These are phyloP conservation scores for Onchidella celtica DNA, from an alignment of 2,888 invertebrate species.

Conservation along the genomic window DNA sequence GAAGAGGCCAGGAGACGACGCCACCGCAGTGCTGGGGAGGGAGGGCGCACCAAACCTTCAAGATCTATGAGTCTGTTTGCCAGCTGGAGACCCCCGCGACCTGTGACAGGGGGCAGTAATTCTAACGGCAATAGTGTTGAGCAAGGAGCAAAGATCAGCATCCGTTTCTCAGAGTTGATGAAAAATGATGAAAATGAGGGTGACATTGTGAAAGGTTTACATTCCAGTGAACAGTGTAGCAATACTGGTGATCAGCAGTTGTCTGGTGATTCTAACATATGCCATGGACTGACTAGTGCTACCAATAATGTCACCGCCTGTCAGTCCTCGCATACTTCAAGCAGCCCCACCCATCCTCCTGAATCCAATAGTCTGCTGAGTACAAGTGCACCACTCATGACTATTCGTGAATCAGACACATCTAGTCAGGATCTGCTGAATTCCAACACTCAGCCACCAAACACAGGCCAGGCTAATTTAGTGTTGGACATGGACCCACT, in stretches of 20 bases:
- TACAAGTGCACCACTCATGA: neutral
- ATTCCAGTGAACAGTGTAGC: conserved; percentile 2
- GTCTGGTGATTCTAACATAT: neutral
- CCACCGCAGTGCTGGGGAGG: conserved; percentile 78
- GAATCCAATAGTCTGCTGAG: neutral
- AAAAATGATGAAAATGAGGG: conserved; percentile 40
- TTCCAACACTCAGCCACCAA: neutral
- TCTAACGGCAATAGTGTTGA: neutral
- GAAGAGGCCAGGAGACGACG: conserved; percentile 64
- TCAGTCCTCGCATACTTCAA: neutral
- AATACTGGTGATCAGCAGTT: neutral
- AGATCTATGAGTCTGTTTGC: conserved; percentile 70
- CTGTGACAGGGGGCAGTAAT: neutral
- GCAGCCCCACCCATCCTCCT: neutral
- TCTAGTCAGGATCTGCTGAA: conserved; percentile 33
- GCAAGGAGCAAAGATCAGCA: conserved; percentile 33
- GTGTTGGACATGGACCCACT: neutral
- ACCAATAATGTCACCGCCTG: neutral
- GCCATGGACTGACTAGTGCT: neutral
- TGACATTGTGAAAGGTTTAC: neutral
- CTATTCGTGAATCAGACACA: conserved; percentile 8
- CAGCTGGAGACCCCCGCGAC: conserved; percentile 60
- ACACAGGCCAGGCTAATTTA: neutral
- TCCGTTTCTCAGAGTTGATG: conserved; percentile 59
- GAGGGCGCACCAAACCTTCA: conserved; percentile 51